Conservation (phyloP, 2,888 invertebrate genomes). For the Amphipoea lucens region DNA sequence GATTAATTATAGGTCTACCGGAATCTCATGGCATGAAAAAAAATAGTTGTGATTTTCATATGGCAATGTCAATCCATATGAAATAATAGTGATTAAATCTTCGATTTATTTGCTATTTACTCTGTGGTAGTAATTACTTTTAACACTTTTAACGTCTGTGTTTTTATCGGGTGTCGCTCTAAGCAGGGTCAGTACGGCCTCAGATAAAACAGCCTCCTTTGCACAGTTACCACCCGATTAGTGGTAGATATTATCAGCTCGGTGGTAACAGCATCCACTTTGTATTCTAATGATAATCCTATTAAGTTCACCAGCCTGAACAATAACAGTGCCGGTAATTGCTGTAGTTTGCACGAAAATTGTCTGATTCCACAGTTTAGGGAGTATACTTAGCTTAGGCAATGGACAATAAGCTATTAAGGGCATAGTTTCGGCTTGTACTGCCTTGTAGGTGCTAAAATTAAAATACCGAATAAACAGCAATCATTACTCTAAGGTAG, state of each 20-base stretch:
- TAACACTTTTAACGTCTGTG: background rate
- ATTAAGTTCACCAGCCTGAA: conserved; percentile 14
- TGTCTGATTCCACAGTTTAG: conserved; percentile 14
- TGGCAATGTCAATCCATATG: no score
- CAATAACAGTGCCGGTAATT: conserved; percentile 29
- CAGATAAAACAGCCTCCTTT: background rate
- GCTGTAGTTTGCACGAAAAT: conserved; percentile 19
- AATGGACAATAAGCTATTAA: background rate
- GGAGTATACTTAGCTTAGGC: background rate
- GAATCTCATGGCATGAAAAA: no score
- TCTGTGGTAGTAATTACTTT: background rate
- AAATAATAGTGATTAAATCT: background rate
- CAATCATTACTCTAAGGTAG: background rate
- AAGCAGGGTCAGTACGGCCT: no score
- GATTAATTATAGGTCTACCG: background rate
- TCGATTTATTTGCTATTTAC: background rate
- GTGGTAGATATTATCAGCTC: conserved; percentile 25
- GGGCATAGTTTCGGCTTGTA: background rate
- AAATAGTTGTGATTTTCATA: no score
- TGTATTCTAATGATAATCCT: conserved; percentile 47
- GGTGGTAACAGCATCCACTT: conserved; percentile 35
- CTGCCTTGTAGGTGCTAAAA: background rate
- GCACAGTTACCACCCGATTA: conserved; percentile 1
- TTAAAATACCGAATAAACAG: background rate
- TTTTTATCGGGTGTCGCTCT: background rate